Percentiles rank a stretch among this genome's conserved stretches.
Evolutionary conservation across 2,113 vertebrate genomes (phyloP).

Genomic region (Thymallus thymallus): DNA sequence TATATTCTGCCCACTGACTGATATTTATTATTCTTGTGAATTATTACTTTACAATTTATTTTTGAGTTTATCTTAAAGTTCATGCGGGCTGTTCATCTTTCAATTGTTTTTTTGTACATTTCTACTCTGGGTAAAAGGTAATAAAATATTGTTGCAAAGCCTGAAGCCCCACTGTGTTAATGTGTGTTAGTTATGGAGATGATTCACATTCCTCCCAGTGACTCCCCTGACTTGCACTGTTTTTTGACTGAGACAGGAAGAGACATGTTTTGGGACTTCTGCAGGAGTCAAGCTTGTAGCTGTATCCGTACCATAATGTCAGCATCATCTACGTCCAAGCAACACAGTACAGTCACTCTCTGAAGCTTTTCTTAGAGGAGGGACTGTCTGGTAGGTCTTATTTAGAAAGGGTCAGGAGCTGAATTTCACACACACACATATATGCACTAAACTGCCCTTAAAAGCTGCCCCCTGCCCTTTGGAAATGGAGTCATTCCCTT

Average conservation of each 20-base stretch:
- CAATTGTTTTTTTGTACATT: not conserved
- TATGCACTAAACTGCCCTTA: too few relatives aligned
- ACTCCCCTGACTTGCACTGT: not conserved
- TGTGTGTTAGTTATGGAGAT: not conserved
- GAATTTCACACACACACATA: too few relatives aligned
- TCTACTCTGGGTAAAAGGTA: slow-evolving; percentile 1
- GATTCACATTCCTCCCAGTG: not conserved
- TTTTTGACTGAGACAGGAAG: not conserved
- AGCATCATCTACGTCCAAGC: not conserved
- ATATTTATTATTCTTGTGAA: slow-evolving; percentile 10
- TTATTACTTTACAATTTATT: not conserved
- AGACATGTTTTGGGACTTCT: not conserved
- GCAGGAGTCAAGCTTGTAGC: not conserved
- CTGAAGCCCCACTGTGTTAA: not conserved
- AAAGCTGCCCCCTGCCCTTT: not conserved
- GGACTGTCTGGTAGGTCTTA: too few relatives aligned
- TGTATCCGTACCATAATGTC: not conserved
- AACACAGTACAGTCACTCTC: not conserved
- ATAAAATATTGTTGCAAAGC: slow-evolving; percentile 10
- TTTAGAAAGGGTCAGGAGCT: too few relatives aligned
- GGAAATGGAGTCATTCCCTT: not conserved
- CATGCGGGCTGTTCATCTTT: not conserved
- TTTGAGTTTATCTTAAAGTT: not conserved
- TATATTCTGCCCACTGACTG: not conserved
- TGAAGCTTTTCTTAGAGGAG: too few relatives aligned